phyloP scores from a whole-genome alignment of 1,140 invertebrate species.

The Tribolium madens region DNA sequence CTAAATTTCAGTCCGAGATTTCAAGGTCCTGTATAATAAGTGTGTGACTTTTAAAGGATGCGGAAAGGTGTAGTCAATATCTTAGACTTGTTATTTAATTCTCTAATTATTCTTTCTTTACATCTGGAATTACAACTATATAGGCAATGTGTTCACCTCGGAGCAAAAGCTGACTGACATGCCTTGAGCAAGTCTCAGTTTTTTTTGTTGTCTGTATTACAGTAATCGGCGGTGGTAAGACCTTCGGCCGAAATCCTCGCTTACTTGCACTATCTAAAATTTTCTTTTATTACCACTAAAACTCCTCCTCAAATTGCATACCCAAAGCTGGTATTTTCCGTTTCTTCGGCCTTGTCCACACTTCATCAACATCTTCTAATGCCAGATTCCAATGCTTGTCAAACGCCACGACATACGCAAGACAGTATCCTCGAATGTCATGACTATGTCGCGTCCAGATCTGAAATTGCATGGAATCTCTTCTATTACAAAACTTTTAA shows the following conservation, averaged over 20 bases:
- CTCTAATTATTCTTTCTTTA: not conserved
- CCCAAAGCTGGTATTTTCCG: constrained; percentile 72
- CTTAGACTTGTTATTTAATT: no score
- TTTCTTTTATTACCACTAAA: constrained; percentile 9
- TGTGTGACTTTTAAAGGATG: not conserved
- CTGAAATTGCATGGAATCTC: constrained; percentile 63
- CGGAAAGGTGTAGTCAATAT: not conserved
- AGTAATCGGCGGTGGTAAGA: constrained; percentile 59
- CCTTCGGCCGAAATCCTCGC: constrained; percentile 29
- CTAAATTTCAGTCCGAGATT: not conserved
- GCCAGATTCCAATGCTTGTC: constrained; percentile 97
- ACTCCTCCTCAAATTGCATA: constrained; percentile 54
- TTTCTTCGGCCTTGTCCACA: constrained; percentile 79
- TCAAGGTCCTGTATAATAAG: not conserved
- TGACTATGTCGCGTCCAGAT: constrained; percentile 74
- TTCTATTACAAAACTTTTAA: constrained; percentile 13
- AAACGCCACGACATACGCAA: constrained; percentile 87
- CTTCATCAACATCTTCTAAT: constrained; percentile 87
- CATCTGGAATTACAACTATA: constrained; percentile 62
- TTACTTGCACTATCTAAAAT: constrained; percentile 40
- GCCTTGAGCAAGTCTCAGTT: constrained; percentile 76
- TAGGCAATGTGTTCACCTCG: constrained; percentile 88
- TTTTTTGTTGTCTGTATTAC: constrained; percentile 68
- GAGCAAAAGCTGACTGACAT: constrained; percentile 84
- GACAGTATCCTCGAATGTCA: constrained; percentile 81